phyloP scores from a whole-genome alignment of 2,113 vertebrate genomes.

The Brachirus orientalis region DNA sequence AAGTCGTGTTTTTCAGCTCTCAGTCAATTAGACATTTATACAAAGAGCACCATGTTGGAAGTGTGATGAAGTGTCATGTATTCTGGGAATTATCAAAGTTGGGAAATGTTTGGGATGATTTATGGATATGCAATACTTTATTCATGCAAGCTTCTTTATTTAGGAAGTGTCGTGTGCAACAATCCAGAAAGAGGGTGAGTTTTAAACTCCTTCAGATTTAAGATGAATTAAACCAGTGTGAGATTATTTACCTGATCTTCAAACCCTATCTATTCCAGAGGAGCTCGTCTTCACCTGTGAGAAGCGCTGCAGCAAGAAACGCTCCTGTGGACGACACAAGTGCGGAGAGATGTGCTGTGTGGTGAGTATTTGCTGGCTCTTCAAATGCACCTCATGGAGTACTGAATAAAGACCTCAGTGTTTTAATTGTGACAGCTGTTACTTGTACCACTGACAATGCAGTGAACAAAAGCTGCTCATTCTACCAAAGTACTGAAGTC shows the following conservation, averaged over 20 bases:
- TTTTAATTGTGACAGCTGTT: too few relatives aligned
- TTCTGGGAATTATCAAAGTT: too few relatives aligned
- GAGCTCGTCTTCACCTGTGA: conserved; percentile 93
- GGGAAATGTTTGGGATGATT: too few relatives aligned
- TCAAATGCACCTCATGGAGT: not conserved
- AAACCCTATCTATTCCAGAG: conserved; percentile 61
- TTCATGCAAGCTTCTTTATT: conserved; percentile 21
- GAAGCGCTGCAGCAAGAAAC: conserved; percentile 94
- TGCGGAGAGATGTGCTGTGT: conserved; percentile 96
- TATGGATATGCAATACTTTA: not conserved
- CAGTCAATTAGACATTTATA: too few relatives aligned
- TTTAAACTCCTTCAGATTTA: not conserved
- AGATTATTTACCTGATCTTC: not conserved
- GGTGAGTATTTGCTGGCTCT: conserved; percentile 79
- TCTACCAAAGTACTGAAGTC: too few relatives aligned
- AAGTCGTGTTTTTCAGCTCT: not conserved
- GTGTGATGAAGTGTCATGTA: too few relatives aligned
- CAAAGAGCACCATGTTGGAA: too few relatives aligned
- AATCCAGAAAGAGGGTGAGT: conserved; percentile 92
- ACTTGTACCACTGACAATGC: too few relatives aligned
- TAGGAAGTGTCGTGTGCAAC: conserved; percentile 92
- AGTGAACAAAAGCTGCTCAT: too few relatives aligned
- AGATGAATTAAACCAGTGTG: not conserved
- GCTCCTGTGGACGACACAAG: conserved; percentile 95
- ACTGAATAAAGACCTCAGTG: not conserved